Percentiles rank a stretch among this genome's conserved stretches.
These are phyloP conservation scores for Hydrolagus affinis DNA, from an alignment of 2,113 vertebrate genomes.

Conservation along the genomic window DNA sequence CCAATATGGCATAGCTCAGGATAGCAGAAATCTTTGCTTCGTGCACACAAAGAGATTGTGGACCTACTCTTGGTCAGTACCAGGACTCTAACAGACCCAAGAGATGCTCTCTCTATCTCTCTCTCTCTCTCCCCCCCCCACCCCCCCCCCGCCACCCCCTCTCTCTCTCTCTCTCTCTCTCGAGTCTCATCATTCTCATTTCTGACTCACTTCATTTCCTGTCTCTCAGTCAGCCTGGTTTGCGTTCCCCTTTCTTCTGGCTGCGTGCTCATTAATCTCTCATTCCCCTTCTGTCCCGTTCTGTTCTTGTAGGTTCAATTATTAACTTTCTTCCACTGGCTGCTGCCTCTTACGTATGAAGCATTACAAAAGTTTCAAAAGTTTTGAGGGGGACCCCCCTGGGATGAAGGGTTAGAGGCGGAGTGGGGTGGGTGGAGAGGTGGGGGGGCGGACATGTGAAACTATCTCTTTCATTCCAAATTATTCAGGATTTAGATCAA, in stretches of 20 bases:
- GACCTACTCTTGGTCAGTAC: neutral
- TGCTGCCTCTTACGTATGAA: neutral
- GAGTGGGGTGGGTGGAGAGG: neutral
- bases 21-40: neutral
- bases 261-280: neutral
- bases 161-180: too few species aligned
- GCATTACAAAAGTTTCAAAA: neutral
- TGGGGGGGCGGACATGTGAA: neutral
- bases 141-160: too few species aligned
- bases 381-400: neutral
- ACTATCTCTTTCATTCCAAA: neutral
- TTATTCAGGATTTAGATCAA: neutral
- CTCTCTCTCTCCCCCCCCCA: too few species aligned
- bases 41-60: neutral
- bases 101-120: too few species aligned
- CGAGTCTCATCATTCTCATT: neutral
- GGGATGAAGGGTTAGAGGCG: neutral
- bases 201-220: neutral
- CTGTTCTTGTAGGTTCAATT: conserved; percentile 11
- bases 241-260: neutral
- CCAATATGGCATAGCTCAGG: neutral
- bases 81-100: neutral
- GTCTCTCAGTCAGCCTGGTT: neutral
- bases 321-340: conserved; percentile 16
- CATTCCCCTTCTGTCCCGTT: conserved; percentile 4